Percentiles rank a stretch among this genome's conserved stretches.
These are phyloP conservation scores for Cataglyphis rosenhaueri DNA, from an alignment of 2,888 invertebrate species.

Conservation along the genomic window DNA sequence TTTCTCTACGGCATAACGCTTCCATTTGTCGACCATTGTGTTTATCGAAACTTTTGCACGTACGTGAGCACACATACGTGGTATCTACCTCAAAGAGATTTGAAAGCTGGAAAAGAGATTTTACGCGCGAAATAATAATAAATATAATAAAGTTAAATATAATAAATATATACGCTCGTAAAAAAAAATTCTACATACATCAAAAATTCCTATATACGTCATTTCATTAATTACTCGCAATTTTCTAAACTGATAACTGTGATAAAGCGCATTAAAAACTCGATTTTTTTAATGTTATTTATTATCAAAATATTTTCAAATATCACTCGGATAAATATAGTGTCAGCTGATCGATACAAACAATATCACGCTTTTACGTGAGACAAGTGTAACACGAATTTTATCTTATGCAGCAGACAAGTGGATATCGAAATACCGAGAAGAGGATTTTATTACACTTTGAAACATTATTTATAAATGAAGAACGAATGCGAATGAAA, in stretches of 20 bases:
- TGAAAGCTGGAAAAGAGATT: not conserved
- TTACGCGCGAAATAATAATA: not conserved
- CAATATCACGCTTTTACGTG: not conserved
- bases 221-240: not conserved
- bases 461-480: not conserved
- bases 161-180: too few relatives aligned
- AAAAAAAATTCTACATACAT: not conserved
- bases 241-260: not conserved
- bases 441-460: not conserved
- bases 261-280: conserved; percentile 15
- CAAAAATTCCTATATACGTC: not conserved
- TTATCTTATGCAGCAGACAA: conserved; percentile 17
- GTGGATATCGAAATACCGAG: not conserved
- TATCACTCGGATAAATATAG: not conserved
- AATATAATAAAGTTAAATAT: too few relatives aligned
- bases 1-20: conserved; percentile 55
- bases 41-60: conserved; percentile 54
- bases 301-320: conserved; percentile 4
- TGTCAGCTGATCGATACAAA: not conserved
- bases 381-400: conserved; percentile 16
- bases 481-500: not conserved
- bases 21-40: conserved; percentile 41
- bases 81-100: conserved; percentile 22
- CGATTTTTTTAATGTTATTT: not conserved
- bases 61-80: conserved; percentile 15